Evolutionary conservation across 2,888 invertebrate genomes (phyloP).

Genomic region (Mythimna loreyi): DNA sequence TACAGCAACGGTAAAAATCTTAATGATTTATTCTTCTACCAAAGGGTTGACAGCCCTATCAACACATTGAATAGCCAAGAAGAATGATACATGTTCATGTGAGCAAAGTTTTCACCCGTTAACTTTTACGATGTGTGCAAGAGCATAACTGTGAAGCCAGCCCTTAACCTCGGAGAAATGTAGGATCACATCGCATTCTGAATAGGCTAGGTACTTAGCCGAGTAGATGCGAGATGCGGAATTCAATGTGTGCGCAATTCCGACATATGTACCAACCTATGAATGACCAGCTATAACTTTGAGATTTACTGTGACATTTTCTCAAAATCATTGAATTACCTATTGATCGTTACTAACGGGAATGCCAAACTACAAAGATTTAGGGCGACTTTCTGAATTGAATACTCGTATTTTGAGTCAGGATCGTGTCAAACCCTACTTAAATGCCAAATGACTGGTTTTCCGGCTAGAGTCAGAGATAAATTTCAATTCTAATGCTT

Average conservation of each 20-base stretch:
- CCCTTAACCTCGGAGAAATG: conserved; percentile 64
- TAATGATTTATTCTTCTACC: background rate
- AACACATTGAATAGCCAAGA: conserved; percentile 27
- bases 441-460: no score
- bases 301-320: conserved; percentile 24
- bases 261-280: conserved; percentile 6
- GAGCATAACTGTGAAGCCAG: conserved; percentile 60
- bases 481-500: no score
- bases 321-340: conserved; percentile 12
- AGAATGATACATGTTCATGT: conserved; percentile 46
- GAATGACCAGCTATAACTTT: conserved; percentile 22
- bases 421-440: no score
- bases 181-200: conserved; percentile 60
- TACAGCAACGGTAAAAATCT: background rate
- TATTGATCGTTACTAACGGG: background rate
- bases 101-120: conserved; percentile 54
- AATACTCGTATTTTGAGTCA: no score
- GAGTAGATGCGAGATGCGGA: conserved; percentile 26
- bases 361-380: background rate
- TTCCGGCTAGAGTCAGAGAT: no score
- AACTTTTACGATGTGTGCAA: conserved; percentile 61
- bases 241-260: conserved; percentile 35
- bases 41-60: conserved; percentile 39
- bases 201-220: conserved; percentile 44
- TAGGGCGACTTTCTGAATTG: no score